Conservation (phyloP, 2,797 vertebrate species). For the Synaphobranchus kaupii region DNA sequence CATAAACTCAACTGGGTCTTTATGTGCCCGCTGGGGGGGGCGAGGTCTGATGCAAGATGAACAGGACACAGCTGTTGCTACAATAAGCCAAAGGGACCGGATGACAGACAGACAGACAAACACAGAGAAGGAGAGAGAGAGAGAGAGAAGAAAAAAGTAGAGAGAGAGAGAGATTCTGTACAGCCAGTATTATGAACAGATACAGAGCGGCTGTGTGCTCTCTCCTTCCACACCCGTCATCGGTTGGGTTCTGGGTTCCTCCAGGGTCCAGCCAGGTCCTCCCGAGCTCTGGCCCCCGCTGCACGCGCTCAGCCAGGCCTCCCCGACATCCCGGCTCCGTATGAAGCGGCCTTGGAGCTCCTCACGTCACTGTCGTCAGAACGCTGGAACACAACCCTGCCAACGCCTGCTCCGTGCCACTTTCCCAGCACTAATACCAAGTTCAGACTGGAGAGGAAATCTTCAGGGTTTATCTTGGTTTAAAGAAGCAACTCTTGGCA, state of each 20-base stretch:
- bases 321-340: slow-evolving; percentile 47
- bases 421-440: not conserved
- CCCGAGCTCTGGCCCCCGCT: slow-evolving; percentile 44
- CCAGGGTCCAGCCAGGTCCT: slow-evolving; percentile 42
- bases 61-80: slow-evolving; percentile 17
- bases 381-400: slow-evolving; percentile 10
- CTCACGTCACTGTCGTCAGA: slow-evolving; percentile 8
- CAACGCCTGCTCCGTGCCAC: not conserved
- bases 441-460: not conserved
- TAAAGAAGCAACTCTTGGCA: slow-evolving; percentile 62
- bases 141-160: not conserved
- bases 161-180: slow-evolving; percentile 41
- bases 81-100: slow-evolving; percentile 10
- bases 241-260: slow-evolving; percentile 48
- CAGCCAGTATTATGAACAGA: slow-evolving; percentile 77
- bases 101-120: not conserved
- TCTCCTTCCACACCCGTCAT: slow-evolving; percentile 56
- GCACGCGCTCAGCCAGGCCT: slow-evolving; percentile 32
- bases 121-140: not conserved
- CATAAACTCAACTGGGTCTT: not conserved
- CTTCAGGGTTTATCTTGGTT: slow-evolving; percentile 34
- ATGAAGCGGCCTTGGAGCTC: slow-evolving; percentile 44
- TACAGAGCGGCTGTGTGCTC: slow-evolving; percentile 71
- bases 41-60: not conserved
- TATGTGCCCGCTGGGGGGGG: not conserved